These are phyloP conservation scores for Porites cylindrica DNA, from an alignment of 92 coral and sea anemone genomes.

Conservation along the genomic window DNA sequence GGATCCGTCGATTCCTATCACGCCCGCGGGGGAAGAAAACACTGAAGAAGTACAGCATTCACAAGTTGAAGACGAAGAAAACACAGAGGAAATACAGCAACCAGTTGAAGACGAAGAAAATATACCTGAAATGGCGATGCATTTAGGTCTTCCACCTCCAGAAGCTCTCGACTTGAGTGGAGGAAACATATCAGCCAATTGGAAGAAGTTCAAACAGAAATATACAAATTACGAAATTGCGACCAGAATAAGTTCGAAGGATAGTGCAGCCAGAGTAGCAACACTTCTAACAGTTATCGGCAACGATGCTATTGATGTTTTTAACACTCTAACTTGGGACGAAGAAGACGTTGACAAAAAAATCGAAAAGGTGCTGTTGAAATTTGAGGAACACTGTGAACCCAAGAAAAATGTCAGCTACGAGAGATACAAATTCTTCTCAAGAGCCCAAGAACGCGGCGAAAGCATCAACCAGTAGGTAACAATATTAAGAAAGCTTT, in stretches of 20 bases:
- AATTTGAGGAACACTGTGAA: slow-evolving; percentile 51
- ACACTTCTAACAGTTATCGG: slow-evolving; percentile 52
- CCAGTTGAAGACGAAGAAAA: slow-evolving; percentile 39
- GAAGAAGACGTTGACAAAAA: slow-evolving; percentile 21
- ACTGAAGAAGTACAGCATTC: slow-evolving; percentile 16
- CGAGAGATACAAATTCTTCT: background rate
- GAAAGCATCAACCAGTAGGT: slow-evolving; percentile 39
- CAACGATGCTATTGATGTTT: slow-evolving; percentile 53
- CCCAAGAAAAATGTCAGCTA: slow-evolving; percentile 59
- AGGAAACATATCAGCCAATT: slow-evolving; percentile 55
- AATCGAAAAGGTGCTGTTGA: slow-evolving; percentile 45
- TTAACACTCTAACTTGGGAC: slow-evolving; percentile 50
- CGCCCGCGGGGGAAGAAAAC: background rate
- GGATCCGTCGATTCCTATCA: background rate
- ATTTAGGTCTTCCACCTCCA: slow-evolving; percentile 63
- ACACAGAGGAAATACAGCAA: slow-evolving; percentile 18
- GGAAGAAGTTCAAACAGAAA: slow-evolving; percentile 64
- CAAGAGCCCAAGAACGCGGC: slow-evolving; percentile 60
- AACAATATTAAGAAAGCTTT: too few relatives aligned
- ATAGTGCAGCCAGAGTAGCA: slow-evolving; percentile 49
- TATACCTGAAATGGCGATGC: slow-evolving; percentile 50
- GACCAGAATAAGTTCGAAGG: too few relatives aligned
- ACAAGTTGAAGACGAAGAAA: slow-evolving; percentile 10
- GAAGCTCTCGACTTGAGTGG: slow-evolving; percentile 64
- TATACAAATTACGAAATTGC: slow-evolving; percentile 10